phyloP scores from a whole-genome alignment of 2,888 invertebrate species.

The Drosophila picticornis region DNA sequence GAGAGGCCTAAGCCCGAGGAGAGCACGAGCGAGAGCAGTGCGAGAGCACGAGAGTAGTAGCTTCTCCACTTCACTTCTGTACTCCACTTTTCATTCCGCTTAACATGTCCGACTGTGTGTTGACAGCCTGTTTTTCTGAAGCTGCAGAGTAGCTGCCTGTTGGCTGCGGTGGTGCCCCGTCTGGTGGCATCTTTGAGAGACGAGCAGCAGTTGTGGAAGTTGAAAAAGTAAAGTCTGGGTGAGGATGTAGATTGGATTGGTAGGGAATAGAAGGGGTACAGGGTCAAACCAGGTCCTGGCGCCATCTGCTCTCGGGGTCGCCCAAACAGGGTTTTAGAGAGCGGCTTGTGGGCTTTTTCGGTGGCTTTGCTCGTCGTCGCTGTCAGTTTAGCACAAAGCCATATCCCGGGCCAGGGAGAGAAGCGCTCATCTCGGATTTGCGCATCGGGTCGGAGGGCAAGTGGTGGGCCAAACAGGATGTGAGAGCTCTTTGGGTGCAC shows the following conservation, averaged over 20 bases:
- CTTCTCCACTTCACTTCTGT: background rate
- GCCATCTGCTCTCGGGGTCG: conserved; percentile 40
- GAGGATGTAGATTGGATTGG: conserved; percentile 13
- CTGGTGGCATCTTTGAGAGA: conserved; percentile 32
- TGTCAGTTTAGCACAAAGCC: conserved; percentile 77
- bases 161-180: background rate
- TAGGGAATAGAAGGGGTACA: background rate
- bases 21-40: conserved; percentile 7
- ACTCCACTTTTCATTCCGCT: background rate
- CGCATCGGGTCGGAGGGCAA: conserved; percentile 73
- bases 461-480: conserved; percentile 39
- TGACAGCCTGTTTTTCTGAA: conserved; percentile 8
- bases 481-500: conserved; percentile 6
- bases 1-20: conserved; percentile 7
- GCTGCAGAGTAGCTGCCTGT: conserved; percentile 22
- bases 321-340: conserved; percentile 14
- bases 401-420: conserved; percentile 51
- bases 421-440: conserved; percentile 75
- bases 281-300: conserved; percentile 40
- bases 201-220: conserved; percentile 3
- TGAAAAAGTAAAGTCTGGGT: conserved; percentile 36
- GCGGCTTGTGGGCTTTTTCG: conserved; percentile 9
- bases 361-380: conserved; percentile 35
- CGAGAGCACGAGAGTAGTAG: conserved; percentile 19
- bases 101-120: conserved; percentile 3